Evolutionary conservation across 2,113 vertebrate species (phyloP), one percentile per base, ranked within the genome.

Genomic region (Urocolius indicus): DNA sequence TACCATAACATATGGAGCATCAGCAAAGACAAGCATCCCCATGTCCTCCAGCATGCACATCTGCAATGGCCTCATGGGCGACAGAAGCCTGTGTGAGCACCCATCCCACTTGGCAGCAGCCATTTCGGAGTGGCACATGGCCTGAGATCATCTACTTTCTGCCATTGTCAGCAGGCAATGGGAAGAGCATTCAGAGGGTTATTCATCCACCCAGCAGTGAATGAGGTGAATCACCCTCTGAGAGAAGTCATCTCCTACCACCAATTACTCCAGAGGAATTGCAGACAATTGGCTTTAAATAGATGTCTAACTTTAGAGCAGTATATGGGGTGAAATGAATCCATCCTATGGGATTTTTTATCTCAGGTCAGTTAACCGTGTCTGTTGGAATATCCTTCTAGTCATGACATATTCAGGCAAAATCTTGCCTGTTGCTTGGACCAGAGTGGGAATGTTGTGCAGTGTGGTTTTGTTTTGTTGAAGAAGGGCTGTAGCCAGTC

Each of bases 161-260:
- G 62, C 78, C 82, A 6, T 2, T 29, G 90, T 80, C 85, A 80
- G 80, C 75, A 57, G 80, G 84, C 86, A 69, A 83, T 17, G 43
- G 43, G 61, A 75, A 52, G 62, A 94, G 74, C 87, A 68, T 75
- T 45, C 90, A 43, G 66, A 30, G 38, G 23, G 13, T 89, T 86
- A 94, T 84, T 96, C 92, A 94, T 7, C 13, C 73, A 29, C 73
- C 49, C 51, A 43, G 63, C 45, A 52, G 63, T 1, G 6, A 29
- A 8, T 3, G 16, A 76, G 86, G 32, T 92, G 90, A 96, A 93
- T 94, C 94, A 92, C 24, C 46, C 65, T 71, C 43, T 62, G 43
- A 66, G 54, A 90, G 46, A 66, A 79, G 41, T 26, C 87, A 49
- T 79, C 76, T 86, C 90, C 90, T 88, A 71, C 32, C 67, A 43